Base-by-base conservation (phyloP, 2,888 invertebrate genomes). In the Drosophila infuscata region DNA sequence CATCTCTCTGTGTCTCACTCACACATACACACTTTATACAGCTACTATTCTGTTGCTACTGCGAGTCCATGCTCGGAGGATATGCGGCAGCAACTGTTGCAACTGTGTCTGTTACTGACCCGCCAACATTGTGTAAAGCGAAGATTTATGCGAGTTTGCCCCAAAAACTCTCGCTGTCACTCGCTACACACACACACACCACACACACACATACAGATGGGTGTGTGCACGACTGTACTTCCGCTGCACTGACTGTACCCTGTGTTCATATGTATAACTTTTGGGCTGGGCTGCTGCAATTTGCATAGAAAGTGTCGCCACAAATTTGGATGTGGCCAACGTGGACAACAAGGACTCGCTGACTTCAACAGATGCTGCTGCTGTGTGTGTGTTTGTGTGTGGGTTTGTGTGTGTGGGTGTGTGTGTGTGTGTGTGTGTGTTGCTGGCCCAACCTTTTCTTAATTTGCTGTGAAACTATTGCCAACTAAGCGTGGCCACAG, bases 81-180 rank as follows among this genome's bases (percentile, higher is more conserved):
- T 43, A 57, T 72, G 71, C 52, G 43, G 53, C 48, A 67, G 67
- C 48, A 72, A 75, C 70, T 67, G 69, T 51, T 68, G 81, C 73
- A 66, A 66, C 43, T 58, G 69, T 52, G 70, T 79, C 83, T 85
- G 90, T 61, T 49, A 53, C 85, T 89, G 91, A 92, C 91, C 91
- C 92, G 92, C 92, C 92, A 92, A 92, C 92, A 90, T 90, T 88
- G 89, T 92, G 91, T 92, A 85, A 79, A 83, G 71, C 80, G 73
- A 91, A 91, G 92, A 91, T 91, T 92, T 91, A 91, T 91, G 90
- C 81, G 90, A 91, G 74, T 85, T 90, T 89, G 81, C 81, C 76
- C 90, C 84, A 78, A 89, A 85, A 87, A 87, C 88, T 76, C 63
- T 53, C 62, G 54, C 78, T 76, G 70, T 78, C 69, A 63, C 61